Percentiles rank a stretch among this genome's conserved stretches.
These are phyloP conservation scores for Perca fluviatilis DNA, from an alignment of 2,113 vertebrate genomes.

Conservation along the genomic window DNA sequence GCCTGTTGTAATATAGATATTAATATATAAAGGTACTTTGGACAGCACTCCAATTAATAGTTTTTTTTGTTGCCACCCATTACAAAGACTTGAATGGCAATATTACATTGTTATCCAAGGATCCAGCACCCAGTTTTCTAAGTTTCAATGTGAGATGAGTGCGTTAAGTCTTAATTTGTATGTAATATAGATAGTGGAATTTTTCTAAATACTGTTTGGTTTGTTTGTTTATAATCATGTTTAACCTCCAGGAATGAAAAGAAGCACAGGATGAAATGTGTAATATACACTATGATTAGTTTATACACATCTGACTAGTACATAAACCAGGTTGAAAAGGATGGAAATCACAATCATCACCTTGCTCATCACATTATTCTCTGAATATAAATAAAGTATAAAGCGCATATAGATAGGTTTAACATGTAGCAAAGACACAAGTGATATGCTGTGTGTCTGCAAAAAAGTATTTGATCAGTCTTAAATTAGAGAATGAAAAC, in stretches of 20 bases:
- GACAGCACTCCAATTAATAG: too few species aligned
- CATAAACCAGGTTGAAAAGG: conserved; percentile 45
- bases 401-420: conserved; percentile 33
- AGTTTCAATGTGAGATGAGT: too few species aligned
- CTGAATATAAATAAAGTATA: conserved; percentile 38
- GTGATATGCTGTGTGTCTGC: conserved; percentile 31
- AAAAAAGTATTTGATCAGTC: conserved; percentile 64
- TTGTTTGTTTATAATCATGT: background rate
- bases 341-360: conserved; percentile 50
- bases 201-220: conserved; percentile 10
- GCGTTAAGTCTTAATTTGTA: too few species aligned
- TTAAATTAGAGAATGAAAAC: conserved; percentile 55
- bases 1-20: background rate
- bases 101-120: too few species aligned
- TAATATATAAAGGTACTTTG: too few species aligned
- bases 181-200: conserved; percentile 15
- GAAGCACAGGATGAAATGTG: conserved; percentile 28
- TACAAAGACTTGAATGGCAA: too few species aligned
- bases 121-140: too few species aligned
- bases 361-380: conserved; percentile 50
- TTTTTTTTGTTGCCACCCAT: too few species aligned
- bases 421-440: conserved; percentile 39
- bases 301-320: conserved; percentile 50
- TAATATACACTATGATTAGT: conserved; percentile 37
- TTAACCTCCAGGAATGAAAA: conserved; percentile 41